Evolutionary conservation across 2,888 invertebrate genomes (phyloP), one percentile per base, ranked within the genome.

Genomic region (Leptothorax acervorum): DNA sequence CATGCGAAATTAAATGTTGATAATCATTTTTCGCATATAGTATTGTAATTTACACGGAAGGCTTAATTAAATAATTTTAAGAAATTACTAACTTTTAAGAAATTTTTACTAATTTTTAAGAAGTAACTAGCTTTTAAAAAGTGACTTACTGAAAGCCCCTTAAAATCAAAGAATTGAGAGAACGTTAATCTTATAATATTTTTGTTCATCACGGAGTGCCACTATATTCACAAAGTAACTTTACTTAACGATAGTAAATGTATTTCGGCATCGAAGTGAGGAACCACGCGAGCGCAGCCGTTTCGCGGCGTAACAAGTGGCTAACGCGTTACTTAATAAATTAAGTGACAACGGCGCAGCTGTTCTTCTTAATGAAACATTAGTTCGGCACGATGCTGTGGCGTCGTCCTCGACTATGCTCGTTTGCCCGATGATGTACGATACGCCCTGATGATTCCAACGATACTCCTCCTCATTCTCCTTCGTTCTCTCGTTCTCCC

Each of bases 331-430:
- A 94, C 93, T 94, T 94, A 94, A 94, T 94, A 94, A 94, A 94
- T 94, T 94, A 94, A 94, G 94, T 94, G 94, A 93, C 92, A 93
- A 93, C 74, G 93, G 92, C 94, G 94, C 94, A 94, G 94, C 94
- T 94, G 94, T 93, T 92, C 92, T 91, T 93, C 93, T 94, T 94
- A 94, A 94, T 94, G 94, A 94, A 94, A 93, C 94, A 94, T 94
- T 94, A 94, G 94, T 93, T 93, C 92, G 93, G 92, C 91, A 92
- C 93, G 92, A 89, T 82, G 62, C 62, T 65, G 45, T n/a, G 85
- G 82, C 85, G 88, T 87, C 85, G 85, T 74, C 85, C 85, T 76
- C 83, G 66, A 79, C 73, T 62, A 68, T 74, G 70, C 66, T 70
- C 82, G 70, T 39, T 76, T 65, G 65, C 71, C 73, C 83, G 86